Evolutionary conservation across 2,888 invertebrate genomes (phyloP).

Genomic region (Lysandra coridon): DNA sequence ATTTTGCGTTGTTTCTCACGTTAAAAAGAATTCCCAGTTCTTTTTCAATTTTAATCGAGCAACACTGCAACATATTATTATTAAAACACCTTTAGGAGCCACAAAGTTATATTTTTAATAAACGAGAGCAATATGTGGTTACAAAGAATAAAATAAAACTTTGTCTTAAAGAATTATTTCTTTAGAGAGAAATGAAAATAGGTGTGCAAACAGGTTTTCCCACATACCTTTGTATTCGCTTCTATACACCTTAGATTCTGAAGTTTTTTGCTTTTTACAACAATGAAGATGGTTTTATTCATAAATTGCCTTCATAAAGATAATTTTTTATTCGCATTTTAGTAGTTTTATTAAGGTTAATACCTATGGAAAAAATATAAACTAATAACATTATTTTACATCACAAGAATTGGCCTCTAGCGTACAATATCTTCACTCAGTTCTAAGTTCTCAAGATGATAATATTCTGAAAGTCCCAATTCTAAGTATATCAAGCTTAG

Average conservation of each 20-base stretch:
- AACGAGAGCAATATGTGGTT: not conserved
- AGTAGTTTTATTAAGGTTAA: too few species aligned
- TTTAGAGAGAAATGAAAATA: not conserved
- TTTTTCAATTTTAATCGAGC: slow-evolving; percentile 1
- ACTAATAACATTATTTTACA: too few species aligned
- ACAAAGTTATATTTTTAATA: slow-evolving; percentile 2
- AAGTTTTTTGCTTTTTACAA: not conserved
- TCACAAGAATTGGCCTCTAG: too few species aligned
- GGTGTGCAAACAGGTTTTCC: not conserved
- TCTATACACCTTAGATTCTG: not conserved
- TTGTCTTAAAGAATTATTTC: not conserved
- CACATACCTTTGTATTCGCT: not conserved
- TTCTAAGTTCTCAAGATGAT: too few species aligned
- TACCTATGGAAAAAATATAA: too few species aligned
- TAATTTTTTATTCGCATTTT: too few species aligned
- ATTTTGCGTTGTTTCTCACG: not conserved
- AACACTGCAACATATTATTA: not conserved
- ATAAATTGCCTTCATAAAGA: too few species aligned
- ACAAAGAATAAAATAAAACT: not conserved
- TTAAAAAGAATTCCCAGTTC: not conserved
- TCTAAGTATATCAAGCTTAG: not conserved
- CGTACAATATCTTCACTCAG: too few species aligned
- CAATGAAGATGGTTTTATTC: too few species aligned
- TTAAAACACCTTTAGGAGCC: not conserved
- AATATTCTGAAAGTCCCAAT: not conserved